Evolutionary conservation across 2,113 vertebrate species (phyloP).

Genomic region (Ictalurus punctatus): DNA sequence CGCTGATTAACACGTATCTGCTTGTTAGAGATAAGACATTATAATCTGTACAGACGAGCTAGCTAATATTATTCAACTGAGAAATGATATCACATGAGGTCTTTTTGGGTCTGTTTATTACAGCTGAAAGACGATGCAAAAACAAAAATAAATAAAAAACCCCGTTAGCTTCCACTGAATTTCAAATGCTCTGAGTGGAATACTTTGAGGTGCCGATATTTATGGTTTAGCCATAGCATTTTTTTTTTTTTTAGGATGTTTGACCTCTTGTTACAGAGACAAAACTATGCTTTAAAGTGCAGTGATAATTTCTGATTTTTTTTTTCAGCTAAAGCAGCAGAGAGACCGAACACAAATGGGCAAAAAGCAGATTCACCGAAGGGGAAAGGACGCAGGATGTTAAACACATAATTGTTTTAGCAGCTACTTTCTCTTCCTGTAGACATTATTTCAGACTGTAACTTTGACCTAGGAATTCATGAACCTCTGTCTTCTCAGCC

Average conservation of each 20-base stretch:
- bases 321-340: background rate
- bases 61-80: constrained; percentile 3
- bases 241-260: background rate
- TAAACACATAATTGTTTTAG: background rate
- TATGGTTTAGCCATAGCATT: background rate
- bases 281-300: background rate
- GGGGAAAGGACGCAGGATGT: background rate
- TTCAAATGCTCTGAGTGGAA: background rate
- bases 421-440: background rate
- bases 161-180: background rate
- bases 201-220: background rate
- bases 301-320: background rate
- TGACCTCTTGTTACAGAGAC: background rate
- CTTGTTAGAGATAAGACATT: constrained; percentile 36
- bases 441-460: background rate
- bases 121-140: background rate
- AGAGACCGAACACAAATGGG: background rate
- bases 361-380: background rate
- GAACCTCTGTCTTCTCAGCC: background rate
- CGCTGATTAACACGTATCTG: constrained; percentile 17
- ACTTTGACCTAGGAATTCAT: background rate
- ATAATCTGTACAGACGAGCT: background rate
- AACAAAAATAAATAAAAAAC: background rate
- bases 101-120: background rate
- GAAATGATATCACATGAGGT: background rate